A percentile compares a stretch with the other conserved stretches of the same genome.
Conservation (phyloP, 2,888 invertebrate genomes). For the Plebejus melissa region DNA sequence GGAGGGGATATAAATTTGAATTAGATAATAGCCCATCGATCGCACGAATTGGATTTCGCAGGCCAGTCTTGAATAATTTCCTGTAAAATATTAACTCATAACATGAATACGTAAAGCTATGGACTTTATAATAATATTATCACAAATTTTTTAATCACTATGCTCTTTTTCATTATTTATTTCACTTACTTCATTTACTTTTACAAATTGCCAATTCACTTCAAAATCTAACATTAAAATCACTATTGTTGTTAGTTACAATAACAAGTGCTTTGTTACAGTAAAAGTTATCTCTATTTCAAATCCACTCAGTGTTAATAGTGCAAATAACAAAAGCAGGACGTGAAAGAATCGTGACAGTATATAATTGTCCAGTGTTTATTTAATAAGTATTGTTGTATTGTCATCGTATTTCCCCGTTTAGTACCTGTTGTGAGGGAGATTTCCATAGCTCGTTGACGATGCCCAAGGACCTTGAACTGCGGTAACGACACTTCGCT, state of each 20-base stretch:
- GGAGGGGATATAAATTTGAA: slow-evolving; percentile 98
- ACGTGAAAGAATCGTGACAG: slow-evolving; percentile 74
- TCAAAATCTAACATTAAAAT: neutral
- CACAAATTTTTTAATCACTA: neutral
- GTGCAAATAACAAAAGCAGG: slow-evolving; percentile 78
- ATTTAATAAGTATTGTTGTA: slow-evolving; percentile 50
- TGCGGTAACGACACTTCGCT: slow-evolving; percentile 97
- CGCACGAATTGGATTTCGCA: slow-evolving; percentile 98
- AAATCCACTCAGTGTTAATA: slow-evolving; percentile 60
- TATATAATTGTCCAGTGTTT: slow-evolving; percentile 67
- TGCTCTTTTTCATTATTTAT: neutral
- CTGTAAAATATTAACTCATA: slow-evolving; percentile 67
- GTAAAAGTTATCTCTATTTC: slow-evolving; percentile 8
- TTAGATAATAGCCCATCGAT: slow-evolving; percentile 98
- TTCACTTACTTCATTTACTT: neutral
- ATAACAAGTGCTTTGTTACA: slow-evolving; percentile 2
- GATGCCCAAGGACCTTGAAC: slow-evolving; percentile 98
- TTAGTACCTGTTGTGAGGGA: slow-evolving; percentile 95
- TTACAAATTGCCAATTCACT: neutral
- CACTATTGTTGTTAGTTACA: neutral
- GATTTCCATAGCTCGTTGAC: slow-evolving; percentile 97
- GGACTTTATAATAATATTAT: neutral
- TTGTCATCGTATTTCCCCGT: slow-evolving; percentile 37
- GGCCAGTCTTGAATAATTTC: slow-evolving; percentile 97
- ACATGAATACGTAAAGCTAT: slow-evolving; percentile 19